These are phyloP conservation scores for Scaptomyza hsui DNA, from an alignment of 1,140 invertebrate genomes.

Conservation along the genomic window DNA sequence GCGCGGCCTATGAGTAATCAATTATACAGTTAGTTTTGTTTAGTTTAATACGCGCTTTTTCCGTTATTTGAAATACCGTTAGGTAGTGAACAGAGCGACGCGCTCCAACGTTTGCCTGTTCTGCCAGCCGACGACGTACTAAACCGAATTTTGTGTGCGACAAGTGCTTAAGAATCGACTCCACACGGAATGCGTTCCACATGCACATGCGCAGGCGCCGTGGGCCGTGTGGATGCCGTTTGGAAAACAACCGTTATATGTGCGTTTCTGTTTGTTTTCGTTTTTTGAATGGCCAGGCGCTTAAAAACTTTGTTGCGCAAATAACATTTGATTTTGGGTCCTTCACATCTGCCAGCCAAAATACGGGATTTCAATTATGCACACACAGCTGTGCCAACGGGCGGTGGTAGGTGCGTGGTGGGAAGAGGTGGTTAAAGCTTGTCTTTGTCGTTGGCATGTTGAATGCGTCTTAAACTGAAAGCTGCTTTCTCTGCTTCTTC, in stretches of 20 bases:
- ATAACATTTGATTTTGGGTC: conserved; percentile 45
- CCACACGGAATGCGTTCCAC: background rate
- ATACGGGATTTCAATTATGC: conserved; percentile 67
- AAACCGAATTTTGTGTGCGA: conserved; percentile 15
- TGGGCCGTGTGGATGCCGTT: conserved; percentile 54
- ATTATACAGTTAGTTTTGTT: conserved; percentile 42
- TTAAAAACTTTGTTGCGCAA: conserved; percentile 44
- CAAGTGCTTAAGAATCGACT: conserved; percentile 52
- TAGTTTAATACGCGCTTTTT: conserved; percentile 48
- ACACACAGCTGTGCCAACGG: conserved; percentile 57
- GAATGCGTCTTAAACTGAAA: conserved; percentile 46
- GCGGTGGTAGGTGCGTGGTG: background rate
- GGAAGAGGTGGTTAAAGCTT: background rate
- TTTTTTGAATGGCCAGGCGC: conserved; percentile 46
- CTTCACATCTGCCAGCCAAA: conserved; percentile 3
- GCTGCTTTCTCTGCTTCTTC: background rate
- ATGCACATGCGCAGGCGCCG: conserved; percentile 52
- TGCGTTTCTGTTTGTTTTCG: conserved; percentile 10
- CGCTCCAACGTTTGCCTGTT: conserved; percentile 43
- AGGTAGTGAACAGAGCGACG: conserved; percentile 21
- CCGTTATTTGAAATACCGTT: conserved; percentile 70
- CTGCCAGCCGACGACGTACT: conserved; percentile 68
- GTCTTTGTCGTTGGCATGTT: conserved; percentile 25
- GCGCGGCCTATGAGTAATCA: conserved; percentile 57
- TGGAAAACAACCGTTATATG: conserved; percentile 56